Conservation (phyloP, 2,797 vertebrate genomes). For the Gadopsis marmoratus region DNA sequence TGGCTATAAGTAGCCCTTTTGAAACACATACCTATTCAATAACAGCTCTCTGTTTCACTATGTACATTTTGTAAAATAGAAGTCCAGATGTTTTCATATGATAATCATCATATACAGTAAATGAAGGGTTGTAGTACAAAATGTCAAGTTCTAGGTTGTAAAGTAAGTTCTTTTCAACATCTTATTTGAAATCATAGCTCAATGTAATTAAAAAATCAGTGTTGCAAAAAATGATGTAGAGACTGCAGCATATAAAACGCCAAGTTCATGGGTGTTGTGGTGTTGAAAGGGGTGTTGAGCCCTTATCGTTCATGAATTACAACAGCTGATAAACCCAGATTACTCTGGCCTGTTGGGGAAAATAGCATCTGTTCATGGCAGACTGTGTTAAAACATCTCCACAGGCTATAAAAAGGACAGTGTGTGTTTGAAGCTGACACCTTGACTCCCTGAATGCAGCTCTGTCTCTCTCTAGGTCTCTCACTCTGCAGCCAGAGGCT, state of each 20-base stretch:
- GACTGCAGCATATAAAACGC: constrained; percentile 7
- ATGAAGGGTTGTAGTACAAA: neutral
- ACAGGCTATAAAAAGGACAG: constrained; percentile 41
- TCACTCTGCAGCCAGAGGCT: constrained; percentile 30
- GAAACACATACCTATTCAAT: neutral
- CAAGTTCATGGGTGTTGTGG: constrained; percentile 26
- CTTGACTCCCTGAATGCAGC: constrained; percentile 25
- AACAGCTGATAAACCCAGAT: constrained; percentile 58
- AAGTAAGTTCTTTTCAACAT: neutral
- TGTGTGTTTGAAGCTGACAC: constrained; percentile 40
- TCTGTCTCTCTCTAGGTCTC: neutral
- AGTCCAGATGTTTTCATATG: neutral
- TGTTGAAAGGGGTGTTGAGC: constrained; percentile 21
- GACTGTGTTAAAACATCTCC: constrained; percentile 51
- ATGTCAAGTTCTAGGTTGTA: neutral
- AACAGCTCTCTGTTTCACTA: neutral
- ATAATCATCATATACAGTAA: neutral
- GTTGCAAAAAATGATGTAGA: neutral
- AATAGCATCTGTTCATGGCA: constrained; percentile 52
- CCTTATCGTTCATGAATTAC: constrained; percentile 36
- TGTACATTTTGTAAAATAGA: neutral
- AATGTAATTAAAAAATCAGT: neutral
- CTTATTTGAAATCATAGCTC: neutral
- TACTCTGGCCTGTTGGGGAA: constrained; percentile 31
- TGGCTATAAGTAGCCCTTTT: neutral